These are phyloP conservation scores for Naso thynnoides DNA, from an alignment of 2,797 vertebrate species.

Conservation along the genomic window DNA sequence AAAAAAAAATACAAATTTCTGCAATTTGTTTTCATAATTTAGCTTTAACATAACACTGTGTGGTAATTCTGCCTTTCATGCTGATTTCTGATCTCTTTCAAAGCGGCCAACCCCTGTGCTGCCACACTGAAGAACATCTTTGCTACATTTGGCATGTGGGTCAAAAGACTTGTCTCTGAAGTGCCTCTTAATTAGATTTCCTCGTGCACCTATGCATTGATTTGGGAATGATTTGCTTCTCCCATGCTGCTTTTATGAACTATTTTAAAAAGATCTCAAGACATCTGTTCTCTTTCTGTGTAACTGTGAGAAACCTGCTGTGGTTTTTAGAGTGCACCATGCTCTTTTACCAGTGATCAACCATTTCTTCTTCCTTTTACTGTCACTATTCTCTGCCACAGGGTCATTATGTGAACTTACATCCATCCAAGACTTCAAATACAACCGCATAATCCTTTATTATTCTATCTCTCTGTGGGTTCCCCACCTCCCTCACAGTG, in stretches of 20 bases:
- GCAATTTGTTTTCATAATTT: constrained; percentile 12
- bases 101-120: constrained; percentile 30
- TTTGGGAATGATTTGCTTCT: constrained; percentile 32
- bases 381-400: background rate
- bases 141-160: constrained; percentile 20
- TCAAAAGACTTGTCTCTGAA: constrained; percentile 32
- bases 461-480: constrained; percentile 7
- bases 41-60: constrained; percentile 8
- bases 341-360: background rate
- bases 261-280: constrained; percentile 22
- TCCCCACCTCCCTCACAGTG: background rate
- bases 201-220: constrained; percentile 16
- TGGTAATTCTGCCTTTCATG: constrained; percentile 16
- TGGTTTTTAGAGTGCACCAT: background rate
- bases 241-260: constrained; percentile 27
- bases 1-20: constrained; percentile 1
- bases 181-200: constrained; percentile 50
- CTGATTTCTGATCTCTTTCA: constrained; percentile 17
- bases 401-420: background rate
- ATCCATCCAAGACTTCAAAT: background rate
- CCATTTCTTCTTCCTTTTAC: background rate
- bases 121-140: constrained; percentile 1
- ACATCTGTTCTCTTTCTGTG: constrained; percentile 35
- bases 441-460: constrained; percentile 6
- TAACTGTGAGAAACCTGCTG: background rate